Conservation (phyloP, 2,888 invertebrate species). For the Acrobasis consociella region DNA sequence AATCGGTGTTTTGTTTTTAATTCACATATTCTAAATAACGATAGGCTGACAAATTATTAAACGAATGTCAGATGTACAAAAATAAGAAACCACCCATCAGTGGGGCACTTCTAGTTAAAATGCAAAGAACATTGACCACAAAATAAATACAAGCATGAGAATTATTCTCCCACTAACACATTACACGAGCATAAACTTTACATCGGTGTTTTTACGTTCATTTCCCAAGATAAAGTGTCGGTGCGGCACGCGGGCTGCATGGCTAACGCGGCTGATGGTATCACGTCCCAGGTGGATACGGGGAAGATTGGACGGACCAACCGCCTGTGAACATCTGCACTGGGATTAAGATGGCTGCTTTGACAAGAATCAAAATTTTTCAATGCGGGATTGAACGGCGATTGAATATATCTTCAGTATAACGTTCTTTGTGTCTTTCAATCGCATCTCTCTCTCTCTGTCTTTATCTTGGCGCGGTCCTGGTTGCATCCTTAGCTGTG, state of each 20-base stretch:
- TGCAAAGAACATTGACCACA: background rate
- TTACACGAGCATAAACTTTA: constrained; percentile 28
- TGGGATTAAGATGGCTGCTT: constrained; percentile 33
- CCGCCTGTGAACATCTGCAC: constrained; percentile 38
- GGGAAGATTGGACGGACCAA: constrained; percentile 37
- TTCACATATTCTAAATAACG: too few relatives aligned
- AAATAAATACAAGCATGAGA: constrained; percentile 1
- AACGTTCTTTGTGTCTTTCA: too few relatives aligned
- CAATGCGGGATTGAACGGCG: background rate
- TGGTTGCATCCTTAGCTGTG: too few relatives aligned
- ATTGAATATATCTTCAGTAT: background rate
- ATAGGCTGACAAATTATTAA: too few relatives aligned
- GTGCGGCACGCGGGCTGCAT: constrained; percentile 46
- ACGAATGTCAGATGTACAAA: too few relatives aligned
- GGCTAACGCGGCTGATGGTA: constrained; percentile 26
- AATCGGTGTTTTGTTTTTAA: too few relatives aligned
- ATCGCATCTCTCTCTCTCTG: too few relatives aligned
- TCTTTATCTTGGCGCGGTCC: too few relatives aligned
- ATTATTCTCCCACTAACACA: constrained; percentile 6
- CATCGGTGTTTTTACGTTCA: constrained; percentile 36
- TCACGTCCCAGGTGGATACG: constrained; percentile 34
- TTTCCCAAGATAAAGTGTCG: constrained; percentile 50
- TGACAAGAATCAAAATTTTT: constrained; percentile 13
- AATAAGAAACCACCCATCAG: too few relatives aligned
- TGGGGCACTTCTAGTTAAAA: too few relatives aligned